Conservation (phyloP, 2,113 vertebrate genomes). For the Antechinus stuartii region DNA sequence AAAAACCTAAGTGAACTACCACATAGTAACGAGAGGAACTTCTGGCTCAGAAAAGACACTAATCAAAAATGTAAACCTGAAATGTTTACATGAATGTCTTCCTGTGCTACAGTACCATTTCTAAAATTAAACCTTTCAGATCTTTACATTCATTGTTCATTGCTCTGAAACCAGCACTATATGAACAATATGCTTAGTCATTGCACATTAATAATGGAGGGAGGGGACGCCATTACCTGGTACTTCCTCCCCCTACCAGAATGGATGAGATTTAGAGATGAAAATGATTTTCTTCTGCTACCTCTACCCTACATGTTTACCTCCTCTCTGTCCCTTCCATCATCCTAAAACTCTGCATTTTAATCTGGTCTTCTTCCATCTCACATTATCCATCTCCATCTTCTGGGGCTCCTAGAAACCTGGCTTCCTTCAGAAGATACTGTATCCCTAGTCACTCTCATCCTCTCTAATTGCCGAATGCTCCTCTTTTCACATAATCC, state of each 20-base stretch:
- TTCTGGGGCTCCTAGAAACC: background rate
- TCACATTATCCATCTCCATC: background rate
- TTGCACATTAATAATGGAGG: background rate
- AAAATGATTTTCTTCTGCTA: too few relatives aligned
- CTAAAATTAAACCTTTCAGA: background rate
- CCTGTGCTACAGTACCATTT: background rate
- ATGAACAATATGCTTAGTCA: background rate
- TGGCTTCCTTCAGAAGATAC: background rate
- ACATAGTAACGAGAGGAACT: background rate
- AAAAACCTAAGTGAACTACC: too few relatives aligned
- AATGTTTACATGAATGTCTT: background rate
- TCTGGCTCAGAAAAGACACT: background rate
- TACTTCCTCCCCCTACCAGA: background rate
- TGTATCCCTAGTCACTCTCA: background rate
- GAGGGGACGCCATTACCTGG: background rate
- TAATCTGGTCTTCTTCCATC: background rate
- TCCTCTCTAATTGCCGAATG: background rate
- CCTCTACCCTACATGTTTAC: background rate
- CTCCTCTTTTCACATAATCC: background rate
- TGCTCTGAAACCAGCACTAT: background rate
- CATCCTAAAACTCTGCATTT: background rate
- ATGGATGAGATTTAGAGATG: background rate
- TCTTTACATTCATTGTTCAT: background rate
- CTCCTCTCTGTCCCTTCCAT: background rate
- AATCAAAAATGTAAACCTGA: background rate